Percentiles rank a stretch among this genome's conserved stretches.
Evolutionary conservation across 2,888 invertebrate species (phyloP).

Genomic region (Napeogenes sylphis): DNA sequence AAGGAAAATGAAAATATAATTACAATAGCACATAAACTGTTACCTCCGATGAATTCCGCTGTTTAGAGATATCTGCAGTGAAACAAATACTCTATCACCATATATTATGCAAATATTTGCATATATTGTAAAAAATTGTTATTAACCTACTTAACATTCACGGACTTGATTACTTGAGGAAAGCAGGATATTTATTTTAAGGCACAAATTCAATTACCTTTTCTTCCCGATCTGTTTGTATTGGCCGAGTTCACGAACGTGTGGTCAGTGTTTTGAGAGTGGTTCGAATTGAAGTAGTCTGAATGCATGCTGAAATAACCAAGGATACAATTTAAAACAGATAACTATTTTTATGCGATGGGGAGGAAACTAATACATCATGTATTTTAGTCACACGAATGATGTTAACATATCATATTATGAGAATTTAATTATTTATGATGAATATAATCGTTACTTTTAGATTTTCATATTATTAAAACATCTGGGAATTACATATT

Average conservation of each 20-base stretch:
- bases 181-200: constrained; percentile 2
- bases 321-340: not conserved
- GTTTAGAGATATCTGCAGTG: constrained; percentile 44
- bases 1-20: constrained; percentile 2
- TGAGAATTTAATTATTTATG: too few relatives aligned
- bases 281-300: constrained; percentile 51
- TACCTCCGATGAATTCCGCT: constrained; percentile 46
- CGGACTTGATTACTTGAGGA: not conserved
- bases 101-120: not conserved
- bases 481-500: too few relatives aligned
- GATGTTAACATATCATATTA: too few relatives aligned
- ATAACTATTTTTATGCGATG: too few relatives aligned
- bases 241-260: constrained; percentile 64
- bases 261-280: constrained; percentile 63
- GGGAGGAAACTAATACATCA: not conserved
- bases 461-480: too few relatives aligned
- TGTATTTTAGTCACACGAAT: too few relatives aligned
- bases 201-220: constrained; percentile 51
- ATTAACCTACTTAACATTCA: not conserved
- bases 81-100: constrained; percentile 11
- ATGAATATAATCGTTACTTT: too few relatives aligned
- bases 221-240: constrained; percentile 57
- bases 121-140: too few relatives aligned
- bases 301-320: constrained; percentile 54
- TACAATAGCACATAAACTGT: not conserved